A percentile compares a stretch with the other conserved stretches of the same genome.
These are phyloP conservation scores for Ridgeia piscesae DNA, from an alignment of 1,140 invertebrate species.

Conservation along the genomic window DNA sequence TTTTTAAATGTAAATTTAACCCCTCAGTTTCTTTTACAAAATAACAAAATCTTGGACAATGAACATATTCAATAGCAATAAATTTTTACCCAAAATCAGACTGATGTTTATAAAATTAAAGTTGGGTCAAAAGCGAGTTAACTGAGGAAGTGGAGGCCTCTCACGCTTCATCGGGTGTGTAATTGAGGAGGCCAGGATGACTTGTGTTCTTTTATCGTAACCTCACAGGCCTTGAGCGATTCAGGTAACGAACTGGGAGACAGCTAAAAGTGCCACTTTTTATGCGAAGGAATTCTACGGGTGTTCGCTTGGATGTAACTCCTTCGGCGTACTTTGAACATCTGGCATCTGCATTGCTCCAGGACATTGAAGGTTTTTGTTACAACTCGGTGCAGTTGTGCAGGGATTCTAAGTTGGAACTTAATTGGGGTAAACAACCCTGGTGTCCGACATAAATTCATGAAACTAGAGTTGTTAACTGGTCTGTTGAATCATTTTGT, in stretches of 20 bases:
- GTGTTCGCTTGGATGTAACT: neutral
- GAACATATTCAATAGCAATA: too few relatives aligned
- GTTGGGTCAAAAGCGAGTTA: neutral
- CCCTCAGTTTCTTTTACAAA: too few relatives aligned
- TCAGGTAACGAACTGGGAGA: neutral
- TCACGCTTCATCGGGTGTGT: neutral
- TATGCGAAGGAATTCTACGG: neutral
- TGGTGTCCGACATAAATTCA: neutral
- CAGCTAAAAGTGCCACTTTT: neutral
- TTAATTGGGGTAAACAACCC: neutral
- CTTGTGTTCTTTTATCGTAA: neutral
- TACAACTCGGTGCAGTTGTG: neutral
- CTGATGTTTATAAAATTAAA: too few relatives aligned
- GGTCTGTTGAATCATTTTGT: neutral
- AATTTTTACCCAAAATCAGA: too few relatives aligned
- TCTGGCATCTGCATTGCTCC: neutral
- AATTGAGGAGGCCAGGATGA: neutral
- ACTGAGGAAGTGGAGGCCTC: neutral
- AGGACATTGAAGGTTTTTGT: neutral
- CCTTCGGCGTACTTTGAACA: neutral
- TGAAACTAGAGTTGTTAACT: neutral
- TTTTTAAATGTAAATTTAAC: too few relatives aligned
- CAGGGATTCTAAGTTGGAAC: neutral
- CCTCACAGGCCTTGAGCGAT: neutral
- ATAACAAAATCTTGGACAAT: too few relatives aligned